Base-by-base conservation (phyloP, 2,888 invertebrate species). In the Chaetogeoica ovagalla region DNA sequence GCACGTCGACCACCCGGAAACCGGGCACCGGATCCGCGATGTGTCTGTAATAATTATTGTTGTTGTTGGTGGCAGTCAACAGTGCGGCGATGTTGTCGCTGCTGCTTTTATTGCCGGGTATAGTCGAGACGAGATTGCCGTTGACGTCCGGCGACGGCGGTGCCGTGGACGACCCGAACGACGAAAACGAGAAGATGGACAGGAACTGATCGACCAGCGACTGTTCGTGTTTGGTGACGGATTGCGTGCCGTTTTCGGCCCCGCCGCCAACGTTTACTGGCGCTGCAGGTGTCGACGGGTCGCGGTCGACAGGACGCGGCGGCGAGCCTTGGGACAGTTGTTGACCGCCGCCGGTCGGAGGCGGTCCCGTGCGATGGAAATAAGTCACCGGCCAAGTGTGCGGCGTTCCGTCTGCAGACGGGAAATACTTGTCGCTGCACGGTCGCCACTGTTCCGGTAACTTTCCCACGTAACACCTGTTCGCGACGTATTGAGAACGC, bases 401-500 rank as follows among this genome's bases (percentile, higher is more conserved):
- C 85, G 75, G 84, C 81, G 84, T 82, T 1, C 69, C 55, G 43
- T 57, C 71, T 2, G 23, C 17, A 1, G 63, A 30, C 0, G 94
- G 94, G 83, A 90, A 93, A 85, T 94, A 94, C 66, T 91, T 91
- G 84, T 94, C 94, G 84, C 92, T 94, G 86, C 95, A 95, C 11
- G 94, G 94, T 13, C 95, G 89, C 95, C 95, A 95, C 85, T 95
- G 94, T 81, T 93, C 93, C 15, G 83, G 83, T n/a, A 89, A 88
- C 5, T 91, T 90, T 19, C 95, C 95, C 9, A 95, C 95, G 86
- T 93, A 93, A 85, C 95, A 95, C 94, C 94, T 94, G 82, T 48
- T 48, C 5, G 68, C 23, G 55, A 60, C 59, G 39, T 8, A 48
- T 43, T 43, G 43, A 7, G 43, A 7, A 9, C 43, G 30, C 30